A percentile compares a stretch with the other conserved stretches of the same genome.
phyloP scores from a whole-genome alignment of 2,797 vertebrate genomes.

The Muraenolepis orangiensis region DNA sequence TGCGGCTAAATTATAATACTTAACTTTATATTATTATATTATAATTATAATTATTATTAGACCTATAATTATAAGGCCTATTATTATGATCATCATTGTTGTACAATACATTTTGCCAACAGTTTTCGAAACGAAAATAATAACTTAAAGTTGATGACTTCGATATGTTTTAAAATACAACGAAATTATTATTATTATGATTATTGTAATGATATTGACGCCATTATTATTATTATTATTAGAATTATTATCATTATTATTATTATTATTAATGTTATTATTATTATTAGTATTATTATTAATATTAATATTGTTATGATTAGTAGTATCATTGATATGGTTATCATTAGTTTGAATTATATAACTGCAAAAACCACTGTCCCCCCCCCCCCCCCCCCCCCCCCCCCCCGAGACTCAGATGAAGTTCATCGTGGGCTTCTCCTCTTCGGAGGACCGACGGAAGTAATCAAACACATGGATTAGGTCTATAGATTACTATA shows the following conservation, averaged over 20 bases:
- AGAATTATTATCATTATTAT: background rate
- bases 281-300: too few relatives aligned
- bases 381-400: too few relatives aligned
- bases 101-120: background rate
- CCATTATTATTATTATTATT: background rate
- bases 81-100: background rate
- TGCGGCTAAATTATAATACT: background rate
- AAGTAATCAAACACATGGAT: background rate
- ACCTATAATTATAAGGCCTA: conserved; percentile 1
- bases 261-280: too few relatives aligned
- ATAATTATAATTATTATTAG: background rate
- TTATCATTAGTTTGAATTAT: too few relatives aligned
- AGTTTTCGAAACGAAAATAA: background rate
- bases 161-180: background rate
- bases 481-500: background rate
- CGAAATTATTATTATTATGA: background rate
- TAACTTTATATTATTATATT: background rate
- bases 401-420: too few relatives aligned
- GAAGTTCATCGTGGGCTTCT: too few relatives aligned
- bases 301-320: too few relatives aligned
- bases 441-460: too few relatives aligned
- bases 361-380: too few relatives aligned
- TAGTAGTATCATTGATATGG: too few relatives aligned
- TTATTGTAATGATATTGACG: background rate
- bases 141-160: background rate